Conservation (phyloP, 2,113 vertebrate genomes). For the Falcunculus frontatus region DNA sequence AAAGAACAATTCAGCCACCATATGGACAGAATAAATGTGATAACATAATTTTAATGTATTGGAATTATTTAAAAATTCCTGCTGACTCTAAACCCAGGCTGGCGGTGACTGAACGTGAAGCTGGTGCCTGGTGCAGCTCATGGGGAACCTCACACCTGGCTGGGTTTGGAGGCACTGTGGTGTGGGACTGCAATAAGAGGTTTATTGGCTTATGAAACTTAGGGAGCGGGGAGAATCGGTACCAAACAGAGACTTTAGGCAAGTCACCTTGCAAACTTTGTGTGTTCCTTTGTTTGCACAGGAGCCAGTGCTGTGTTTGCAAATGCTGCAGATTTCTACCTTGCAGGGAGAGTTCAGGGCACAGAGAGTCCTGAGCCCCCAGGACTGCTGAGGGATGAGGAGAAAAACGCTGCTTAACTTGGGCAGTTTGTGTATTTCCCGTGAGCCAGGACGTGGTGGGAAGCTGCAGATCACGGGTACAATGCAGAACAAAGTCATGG, state of each 20-base stretch:
- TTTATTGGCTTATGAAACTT: neutral
- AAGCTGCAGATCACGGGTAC: neutral
- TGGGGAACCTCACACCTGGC: neutral
- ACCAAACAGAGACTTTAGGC: neutral
- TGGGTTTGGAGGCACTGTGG: neutral
- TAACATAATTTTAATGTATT: neutral
- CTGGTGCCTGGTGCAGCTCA: too few species aligned
- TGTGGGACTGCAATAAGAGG: neutral
- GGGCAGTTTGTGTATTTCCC: neutral
- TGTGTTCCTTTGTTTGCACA: neutral
- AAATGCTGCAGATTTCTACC: neutral
- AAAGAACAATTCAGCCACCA: neutral
- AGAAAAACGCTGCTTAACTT: accelerated
- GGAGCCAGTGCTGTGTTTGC: neutral
- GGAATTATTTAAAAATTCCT: neutral
- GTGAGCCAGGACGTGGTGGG: accelerated
- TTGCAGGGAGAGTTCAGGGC: neutral
- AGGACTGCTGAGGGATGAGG: neutral
- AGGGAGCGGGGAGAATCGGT: neutral
- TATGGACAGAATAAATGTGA: neutral
- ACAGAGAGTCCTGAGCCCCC: neutral
- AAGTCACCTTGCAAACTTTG: neutral
- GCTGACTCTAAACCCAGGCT: neutral
- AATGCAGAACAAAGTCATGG: accelerated
- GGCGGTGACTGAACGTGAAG: neutral